Evolutionary conservation across 1,140 invertebrate species (phyloP).

Genomic region (Hermetia illucens): DNA sequence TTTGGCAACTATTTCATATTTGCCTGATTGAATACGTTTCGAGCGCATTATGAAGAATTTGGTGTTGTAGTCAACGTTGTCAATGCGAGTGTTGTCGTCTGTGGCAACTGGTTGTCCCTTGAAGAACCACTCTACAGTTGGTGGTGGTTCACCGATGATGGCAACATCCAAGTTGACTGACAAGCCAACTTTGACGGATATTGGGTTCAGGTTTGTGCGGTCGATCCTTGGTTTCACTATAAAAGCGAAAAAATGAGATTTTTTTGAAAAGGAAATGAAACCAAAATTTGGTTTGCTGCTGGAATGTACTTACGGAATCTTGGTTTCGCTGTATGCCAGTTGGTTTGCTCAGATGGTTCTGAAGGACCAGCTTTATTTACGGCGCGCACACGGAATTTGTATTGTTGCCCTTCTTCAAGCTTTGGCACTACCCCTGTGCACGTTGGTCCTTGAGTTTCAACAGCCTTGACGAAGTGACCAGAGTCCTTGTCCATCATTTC

Average conservation of each 20-base stretch:
- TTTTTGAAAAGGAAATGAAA: not conserved
- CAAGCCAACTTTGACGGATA: conserved; percentile 81
- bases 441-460: conserved; percentile 59
- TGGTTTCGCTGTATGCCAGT: conserved; percentile 90
- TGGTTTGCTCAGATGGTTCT: conserved; percentile 87
- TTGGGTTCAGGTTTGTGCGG: conserved; percentile 70
- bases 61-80: conserved; percentile 80
- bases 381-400: conserved; percentile 88
- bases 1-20: conserved; percentile 80
- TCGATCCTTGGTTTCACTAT: conserved; percentile 87
- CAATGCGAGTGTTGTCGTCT: conserved; percentile 56
- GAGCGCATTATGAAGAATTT: conserved; percentile 76
- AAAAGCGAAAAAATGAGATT: conserved; percentile 13
- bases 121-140: conserved; percentile 75
- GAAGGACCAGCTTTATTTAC: conserved; percentile 93
- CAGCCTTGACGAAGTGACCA: conserved; percentile 48
- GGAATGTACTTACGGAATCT: conserved; percentile 58
- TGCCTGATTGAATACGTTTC: conserved; percentile 71
- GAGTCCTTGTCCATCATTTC: conserved; percentile 43
- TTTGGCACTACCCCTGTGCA: conserved; percentile 74
- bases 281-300: not conserved
- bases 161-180: conserved; percentile 83
- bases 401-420: conserved; percentile 85
- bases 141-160: conserved; percentile 86
- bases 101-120: conserved; percentile 60